Percentiles rank a stretch among this genome's conserved stretches.
These are phyloP conservation scores for Sminthurides bifidus DNA, from an alignment of 1,140 invertebrate genomes.

Conservation along the genomic window DNA sequence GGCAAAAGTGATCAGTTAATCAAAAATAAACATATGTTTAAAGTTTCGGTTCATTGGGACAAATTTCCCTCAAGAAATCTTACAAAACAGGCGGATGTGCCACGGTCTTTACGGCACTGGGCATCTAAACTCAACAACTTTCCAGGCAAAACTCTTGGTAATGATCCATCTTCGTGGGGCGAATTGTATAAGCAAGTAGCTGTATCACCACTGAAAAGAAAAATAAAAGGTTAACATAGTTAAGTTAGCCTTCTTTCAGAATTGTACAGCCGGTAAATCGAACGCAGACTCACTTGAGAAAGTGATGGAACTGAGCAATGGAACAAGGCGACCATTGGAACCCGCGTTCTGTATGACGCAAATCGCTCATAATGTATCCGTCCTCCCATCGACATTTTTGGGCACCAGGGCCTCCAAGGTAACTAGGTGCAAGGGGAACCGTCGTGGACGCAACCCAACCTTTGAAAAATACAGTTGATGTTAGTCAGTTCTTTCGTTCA, in stretches of 20 bases:
- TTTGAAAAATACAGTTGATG: slow-evolving; percentile 37
- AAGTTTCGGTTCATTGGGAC: too few species aligned
- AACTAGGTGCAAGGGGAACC: slow-evolving; percentile 86
- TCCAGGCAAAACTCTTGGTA: slow-evolving; percentile 77
- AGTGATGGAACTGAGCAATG: slow-evolving; percentile 89
- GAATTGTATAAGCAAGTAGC: slow-evolving; percentile 87
- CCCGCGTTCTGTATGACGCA: slow-evolving; percentile 83
- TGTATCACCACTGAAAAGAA: slow-evolving; percentile 67
- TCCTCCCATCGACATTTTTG: slow-evolving; percentile 91
- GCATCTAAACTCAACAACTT: slow-evolving; percentile 79
- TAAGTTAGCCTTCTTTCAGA: not conserved
- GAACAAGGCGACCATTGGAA: slow-evolving; percentile 90
- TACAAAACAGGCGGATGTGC: slow-evolving; percentile 79
- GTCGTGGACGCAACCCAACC: slow-evolving; percentile 85
- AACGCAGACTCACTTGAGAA: slow-evolving; percentile 64
- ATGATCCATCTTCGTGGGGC: slow-evolving; percentile 79
- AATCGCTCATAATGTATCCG: slow-evolving; percentile 90
- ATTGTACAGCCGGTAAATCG: not conserved
- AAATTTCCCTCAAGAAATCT: too few species aligned
- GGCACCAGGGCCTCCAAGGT: slow-evolving; percentile 86
- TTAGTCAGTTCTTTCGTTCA: not conserved
- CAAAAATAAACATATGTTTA: slow-evolving; percentile 9
- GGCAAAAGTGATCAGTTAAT: not conserved
- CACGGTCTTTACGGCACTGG: slow-evolving; percentile 82
- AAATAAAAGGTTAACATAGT: slow-evolving; percentile 14